Evolutionary conservation across 1,140 invertebrate genomes (phyloP).

Genomic region (Sinella curviseta): DNA sequence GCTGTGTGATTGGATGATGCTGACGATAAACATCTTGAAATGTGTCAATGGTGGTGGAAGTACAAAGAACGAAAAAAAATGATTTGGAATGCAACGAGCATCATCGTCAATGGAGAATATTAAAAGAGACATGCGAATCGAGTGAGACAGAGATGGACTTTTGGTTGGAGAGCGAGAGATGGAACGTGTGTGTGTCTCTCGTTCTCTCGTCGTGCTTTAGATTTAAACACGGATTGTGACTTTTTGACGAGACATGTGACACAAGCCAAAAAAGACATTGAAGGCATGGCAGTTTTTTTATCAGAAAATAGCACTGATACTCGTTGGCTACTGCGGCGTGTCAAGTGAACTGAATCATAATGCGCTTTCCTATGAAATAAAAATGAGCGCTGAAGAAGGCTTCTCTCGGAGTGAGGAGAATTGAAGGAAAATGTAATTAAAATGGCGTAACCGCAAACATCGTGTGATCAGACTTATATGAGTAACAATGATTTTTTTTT

Average conservation of each 20-base stretch:
- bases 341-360: background rate
- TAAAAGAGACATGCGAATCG: too few species aligned
- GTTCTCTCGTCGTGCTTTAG: background rate
- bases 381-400: too few species aligned
- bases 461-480: too few species aligned
- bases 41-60: background rate
- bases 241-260: background rate
- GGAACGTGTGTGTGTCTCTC: background rate
- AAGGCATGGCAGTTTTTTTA: too few species aligned
- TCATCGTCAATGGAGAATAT: background rate
- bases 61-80: background rate
- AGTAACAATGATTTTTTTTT: too few species aligned
- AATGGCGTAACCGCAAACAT: too few species aligned
- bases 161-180: too few species aligned
- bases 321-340: background rate
- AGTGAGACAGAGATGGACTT: too few species aligned
- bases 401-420: too few species aligned
- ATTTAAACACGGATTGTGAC: background rate
- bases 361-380: background rate
- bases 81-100: background rate
- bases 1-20: background rate
- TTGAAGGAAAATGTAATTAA: conserved; percentile 3
- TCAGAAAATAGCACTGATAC: too few species aligned
- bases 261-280: background rate
- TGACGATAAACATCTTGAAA: background rate